These are phyloP conservation scores for Carlito syrichta DNA, from an alignment of 2,113 vertebrate species.

Conservation along the genomic window DNA sequence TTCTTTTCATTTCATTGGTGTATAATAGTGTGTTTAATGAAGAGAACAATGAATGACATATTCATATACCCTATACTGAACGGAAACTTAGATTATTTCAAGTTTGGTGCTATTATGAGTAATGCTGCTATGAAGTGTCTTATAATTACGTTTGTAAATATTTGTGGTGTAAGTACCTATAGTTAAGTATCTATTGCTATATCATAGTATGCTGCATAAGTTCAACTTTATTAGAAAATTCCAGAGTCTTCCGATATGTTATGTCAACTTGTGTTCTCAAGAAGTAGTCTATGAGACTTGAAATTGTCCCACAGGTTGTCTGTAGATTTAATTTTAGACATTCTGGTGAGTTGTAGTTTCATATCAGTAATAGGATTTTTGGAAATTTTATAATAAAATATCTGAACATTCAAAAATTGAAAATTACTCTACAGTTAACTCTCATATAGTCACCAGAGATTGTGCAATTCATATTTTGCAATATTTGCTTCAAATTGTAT, in stretches of 20 bases:
- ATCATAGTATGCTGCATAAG: neutral
- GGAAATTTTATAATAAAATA: neutral
- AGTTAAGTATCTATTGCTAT: neutral
- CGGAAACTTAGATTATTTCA: neutral
- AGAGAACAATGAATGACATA: too few species aligned
- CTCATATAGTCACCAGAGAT: neutral
- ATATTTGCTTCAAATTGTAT: neutral
- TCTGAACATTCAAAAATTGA: neutral
- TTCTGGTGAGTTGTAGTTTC: neutral
- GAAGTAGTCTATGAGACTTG: neutral
- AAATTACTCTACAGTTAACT: neutral
- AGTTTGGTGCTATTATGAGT: neutral
- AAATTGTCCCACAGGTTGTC: neutral
- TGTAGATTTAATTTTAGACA: neutral
- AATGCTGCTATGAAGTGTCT: neutral
- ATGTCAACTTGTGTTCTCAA: neutral
- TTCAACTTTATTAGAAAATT: neutral
- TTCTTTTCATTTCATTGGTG: neutral
- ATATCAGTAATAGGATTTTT: neutral
- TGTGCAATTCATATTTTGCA: neutral
- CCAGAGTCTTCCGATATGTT: neutral
- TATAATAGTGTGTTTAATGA: neutral
- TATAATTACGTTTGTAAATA: neutral
- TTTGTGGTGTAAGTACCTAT: neutral
- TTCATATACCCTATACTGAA: neutral